phyloP scores from a whole-genome alignment of 2,113 vertebrate genomes.

The Hassar affinis region DNA sequence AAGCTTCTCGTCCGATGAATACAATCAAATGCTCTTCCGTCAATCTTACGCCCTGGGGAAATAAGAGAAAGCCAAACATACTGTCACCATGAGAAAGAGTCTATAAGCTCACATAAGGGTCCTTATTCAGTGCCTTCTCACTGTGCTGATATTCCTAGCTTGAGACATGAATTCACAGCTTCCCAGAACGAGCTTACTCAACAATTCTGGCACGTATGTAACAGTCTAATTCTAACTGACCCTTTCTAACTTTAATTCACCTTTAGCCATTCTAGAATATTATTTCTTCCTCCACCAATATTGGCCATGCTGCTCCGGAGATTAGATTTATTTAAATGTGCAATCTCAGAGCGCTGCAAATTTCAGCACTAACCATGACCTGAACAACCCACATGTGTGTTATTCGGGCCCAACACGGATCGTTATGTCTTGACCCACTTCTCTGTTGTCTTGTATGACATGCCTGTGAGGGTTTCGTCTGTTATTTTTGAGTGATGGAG shows the following conservation, averaged over 20 bases:
- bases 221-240: not conserved
- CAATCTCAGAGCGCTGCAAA: slow-evolving; percentile 73
- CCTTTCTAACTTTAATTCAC: not conserved
- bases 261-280: slow-evolving; percentile 63
- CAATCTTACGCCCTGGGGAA: slow-evolving; percentile 6
- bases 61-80: slow-evolving; percentile 30
- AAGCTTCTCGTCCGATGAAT: slow-evolving; percentile 29
- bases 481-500: slow-evolving; percentile 65
- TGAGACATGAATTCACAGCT: slow-evolving; percentile 66
- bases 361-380: slow-evolving; percentile 62
- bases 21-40: slow-evolving; percentile 7
- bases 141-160: slow-evolving; percentile 11
- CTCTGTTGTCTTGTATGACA: slow-evolving; percentile 62
- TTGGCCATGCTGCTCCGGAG: slow-evolving; percentile 61
- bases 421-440: slow-evolving; percentile 60
- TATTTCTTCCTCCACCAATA: slow-evolving; percentile 61
- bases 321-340: slow-evolving; percentile 78
- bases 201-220: not conserved
- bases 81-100: slow-evolving; percentile 15
- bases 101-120: slow-evolving; percentile 13
- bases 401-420: slow-evolving; percentile 61
- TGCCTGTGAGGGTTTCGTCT: slow-evolving; percentile 55
- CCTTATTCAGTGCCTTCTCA: not conserved
- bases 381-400: slow-evolving; percentile 61
- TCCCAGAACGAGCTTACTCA: slow-evolving; percentile 48